These are phyloP conservation scores for Neelides folsomi DNA, from an alignment of 2,888 invertebrate species.

Conservation along the genomic window DNA sequence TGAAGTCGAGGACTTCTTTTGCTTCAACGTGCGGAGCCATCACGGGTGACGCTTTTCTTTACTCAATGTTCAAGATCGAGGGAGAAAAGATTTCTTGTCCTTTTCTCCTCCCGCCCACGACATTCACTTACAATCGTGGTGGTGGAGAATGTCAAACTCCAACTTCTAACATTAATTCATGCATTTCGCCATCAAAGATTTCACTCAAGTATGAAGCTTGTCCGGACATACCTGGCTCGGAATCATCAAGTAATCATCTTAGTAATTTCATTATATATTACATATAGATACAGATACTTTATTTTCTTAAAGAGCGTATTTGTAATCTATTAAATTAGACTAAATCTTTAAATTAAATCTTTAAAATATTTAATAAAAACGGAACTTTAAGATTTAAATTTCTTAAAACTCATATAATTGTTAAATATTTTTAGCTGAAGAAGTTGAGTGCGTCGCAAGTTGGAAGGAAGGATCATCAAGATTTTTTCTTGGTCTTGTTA, in stretches of 20 bases:
- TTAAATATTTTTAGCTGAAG: slow-evolving; percentile 57
- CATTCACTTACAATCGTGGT: slow-evolving; percentile 81
- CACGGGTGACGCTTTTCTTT: slow-evolving; percentile 66
- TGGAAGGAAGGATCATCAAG: slow-evolving; percentile 90
- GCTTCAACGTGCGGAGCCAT: slow-evolving; percentile 20
- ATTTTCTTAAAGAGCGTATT: too few species aligned
- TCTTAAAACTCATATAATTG: too few species aligned
- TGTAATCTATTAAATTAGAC: too few species aligned
- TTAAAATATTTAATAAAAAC: too few species aligned
- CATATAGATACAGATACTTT: too few species aligned
- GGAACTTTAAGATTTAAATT: too few species aligned
- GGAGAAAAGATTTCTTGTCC: slow-evolving; percentile 81
- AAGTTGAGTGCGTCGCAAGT: slow-evolving; percentile 74
- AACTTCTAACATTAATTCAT: slow-evolving; percentile 79
- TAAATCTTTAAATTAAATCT: too few species aligned
- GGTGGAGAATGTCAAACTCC: slow-evolving; percentile 80
- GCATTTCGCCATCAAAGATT: slow-evolving; percentile 78
- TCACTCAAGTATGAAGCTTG: slow-evolving; percentile 86
- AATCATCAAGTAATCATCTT: slow-evolving; percentile 78
- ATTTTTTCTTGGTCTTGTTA: slow-evolving; percentile 77
- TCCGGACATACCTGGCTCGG: slow-evolving; percentile 76
- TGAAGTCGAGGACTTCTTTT: slow-evolving; percentile 12
- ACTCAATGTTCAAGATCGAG: slow-evolving; percentile 77
- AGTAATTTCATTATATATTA: too few species aligned
- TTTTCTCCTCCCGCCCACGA: slow-evolving; percentile 55